phyloP scores from a whole-genome alignment of 2,888 invertebrate genomes.

The Amphipoea lucens region DNA sequence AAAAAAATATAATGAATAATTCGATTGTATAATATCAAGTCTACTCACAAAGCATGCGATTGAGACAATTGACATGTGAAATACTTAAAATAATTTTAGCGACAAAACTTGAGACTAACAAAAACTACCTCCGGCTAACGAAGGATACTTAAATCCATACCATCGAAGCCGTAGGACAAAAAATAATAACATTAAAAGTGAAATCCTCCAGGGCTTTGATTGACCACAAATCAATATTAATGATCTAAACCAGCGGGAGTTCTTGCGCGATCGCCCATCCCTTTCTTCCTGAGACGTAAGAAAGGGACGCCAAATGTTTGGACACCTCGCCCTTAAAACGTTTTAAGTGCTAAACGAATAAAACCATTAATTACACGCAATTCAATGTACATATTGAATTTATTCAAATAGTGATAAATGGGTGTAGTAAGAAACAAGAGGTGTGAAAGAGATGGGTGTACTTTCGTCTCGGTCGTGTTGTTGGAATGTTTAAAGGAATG shows the following conservation, averaged over 20 bases:
- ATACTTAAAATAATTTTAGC: slow-evolving; percentile 60
- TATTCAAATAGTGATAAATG: slow-evolving; percentile 91
- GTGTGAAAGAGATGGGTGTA: slow-evolving; percentile 78
- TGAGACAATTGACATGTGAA: slow-evolving; percentile 61
- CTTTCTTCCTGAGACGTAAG: slow-evolving; percentile 66
- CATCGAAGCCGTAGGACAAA: slow-evolving; percentile 73
- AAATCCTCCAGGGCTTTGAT: slow-evolving; percentile 89
- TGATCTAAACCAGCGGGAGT: slow-evolving; percentile 89
- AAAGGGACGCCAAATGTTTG: slow-evolving; percentile 83
- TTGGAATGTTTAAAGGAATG: slow-evolving; percentile 77
- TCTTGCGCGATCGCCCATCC: slow-evolving; percentile 77
- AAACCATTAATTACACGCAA: slow-evolving; percentile 90
- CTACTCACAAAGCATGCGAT: slow-evolving; percentile 36
- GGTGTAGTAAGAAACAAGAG: slow-evolving; percentile 83
- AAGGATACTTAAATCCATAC: slow-evolving; percentile 70
- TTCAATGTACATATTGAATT: slow-evolving; percentile 91
- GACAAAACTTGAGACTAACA: slow-evolving; percentile 54
- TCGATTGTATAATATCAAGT: slow-evolving; percentile 16
- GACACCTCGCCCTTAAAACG: slow-evolving; percentile 89
- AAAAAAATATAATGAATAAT: slow-evolving; percentile 23
- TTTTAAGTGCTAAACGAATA: slow-evolving; percentile 91
- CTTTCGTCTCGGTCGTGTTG: slow-evolving; percentile 54
- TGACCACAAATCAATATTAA: slow-evolving; percentile 91
- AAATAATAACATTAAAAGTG: slow-evolving; percentile 88
- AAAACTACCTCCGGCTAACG: slow-evolving; percentile 75